These are phyloP conservation scores for Lordiphosa andalusiaca DNA, from an alignment of 2,888 invertebrate genomes.

Conservation along the genomic window DNA sequence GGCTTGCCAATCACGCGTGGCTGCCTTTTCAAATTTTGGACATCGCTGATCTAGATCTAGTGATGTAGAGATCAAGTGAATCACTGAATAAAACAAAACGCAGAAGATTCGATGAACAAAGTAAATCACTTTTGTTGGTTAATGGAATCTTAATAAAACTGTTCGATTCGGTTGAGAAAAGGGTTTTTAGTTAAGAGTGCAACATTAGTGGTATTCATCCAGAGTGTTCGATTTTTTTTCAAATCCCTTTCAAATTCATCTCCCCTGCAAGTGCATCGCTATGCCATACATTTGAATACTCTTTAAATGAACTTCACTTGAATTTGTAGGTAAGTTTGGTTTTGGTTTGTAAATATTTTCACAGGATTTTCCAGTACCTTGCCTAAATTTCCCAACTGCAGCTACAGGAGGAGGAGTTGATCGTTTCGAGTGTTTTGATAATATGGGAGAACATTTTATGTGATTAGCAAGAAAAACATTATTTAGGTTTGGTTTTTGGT, in stretches of 20 bases:
- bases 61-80: too few species aligned
- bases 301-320: conserved; percentile 10
- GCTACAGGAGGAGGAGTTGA: conserved; percentile 58
- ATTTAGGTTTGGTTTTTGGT: conserved; percentile 12
- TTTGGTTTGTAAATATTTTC: conserved; percentile 7
- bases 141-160: too few species aligned
- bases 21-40: too few species aligned
- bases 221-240: neutral
- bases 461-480: neutral
- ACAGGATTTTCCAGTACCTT: conserved; percentile 67
- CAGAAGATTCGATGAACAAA: too few species aligned
- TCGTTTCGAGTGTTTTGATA: conserved; percentile 3
- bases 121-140: too few species aligned
- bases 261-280: neutral
- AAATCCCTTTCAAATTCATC: neutral
- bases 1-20: too few species aligned
- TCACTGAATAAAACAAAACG: too few species aligned
- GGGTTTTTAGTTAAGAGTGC: too few species aligned
- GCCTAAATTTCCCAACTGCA: conserved; percentile 79
- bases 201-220: too few species aligned
- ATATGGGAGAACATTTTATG: too few species aligned
- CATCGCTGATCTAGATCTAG: too few species aligned
- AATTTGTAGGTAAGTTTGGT: conserved; percentile 10
- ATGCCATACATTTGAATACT: neutral
- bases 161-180: too few species aligned